A percentile compares a stretch with the other conserved stretches of the same genome.
Evolutionary conservation across 2,888 invertebrate species (phyloP).

Genomic region (Azorinus chamasolen): DNA sequence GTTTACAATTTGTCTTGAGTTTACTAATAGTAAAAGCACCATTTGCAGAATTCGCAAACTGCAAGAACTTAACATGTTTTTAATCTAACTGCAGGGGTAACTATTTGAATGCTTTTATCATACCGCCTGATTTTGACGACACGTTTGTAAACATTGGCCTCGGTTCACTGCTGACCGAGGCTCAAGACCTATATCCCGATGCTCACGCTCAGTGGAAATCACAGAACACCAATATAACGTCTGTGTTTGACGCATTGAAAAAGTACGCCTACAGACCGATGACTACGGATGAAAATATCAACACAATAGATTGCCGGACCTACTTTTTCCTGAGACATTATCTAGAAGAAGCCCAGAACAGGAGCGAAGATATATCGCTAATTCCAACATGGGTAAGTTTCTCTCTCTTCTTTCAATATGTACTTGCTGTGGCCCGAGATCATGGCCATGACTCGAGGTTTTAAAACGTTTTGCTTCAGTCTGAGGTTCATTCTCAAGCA

Average conservation of each 20-base stretch:
- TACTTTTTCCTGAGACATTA: conserved; percentile 79
- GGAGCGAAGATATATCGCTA: conserved; percentile 72
- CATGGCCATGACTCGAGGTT: no score
- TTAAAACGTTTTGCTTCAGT: no score
- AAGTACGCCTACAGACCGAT: conserved; percentile 80
- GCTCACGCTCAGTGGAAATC: conserved; percentile 72
- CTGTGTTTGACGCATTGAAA: conserved; percentile 76
- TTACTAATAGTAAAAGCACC: no score
- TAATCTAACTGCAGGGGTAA: conserved; percentile 63
- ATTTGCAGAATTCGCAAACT: no score
- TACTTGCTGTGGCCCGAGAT: no score
- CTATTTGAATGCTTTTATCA: conserved; percentile 71
- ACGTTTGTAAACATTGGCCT: conserved; percentile 82
- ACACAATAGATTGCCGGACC: conserved; percentile 79
- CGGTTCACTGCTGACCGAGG: conserved; percentile 75
- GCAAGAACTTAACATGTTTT: no score
- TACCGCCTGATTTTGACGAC: conserved; percentile 84
- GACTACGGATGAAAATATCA: conserved; percentile 66
- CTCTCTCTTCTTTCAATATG: neutral
- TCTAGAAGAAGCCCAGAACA: conserved; percentile 69
- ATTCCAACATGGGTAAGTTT: conserved; percentile 80
- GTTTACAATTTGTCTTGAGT: no score
- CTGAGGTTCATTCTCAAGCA: no score
- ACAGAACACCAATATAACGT: conserved; percentile 78
- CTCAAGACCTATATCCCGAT: conserved; percentile 68